phyloP scores from a whole-genome alignment of 1,140 invertebrate genomes.

The Berghia stephanieae region DNA sequence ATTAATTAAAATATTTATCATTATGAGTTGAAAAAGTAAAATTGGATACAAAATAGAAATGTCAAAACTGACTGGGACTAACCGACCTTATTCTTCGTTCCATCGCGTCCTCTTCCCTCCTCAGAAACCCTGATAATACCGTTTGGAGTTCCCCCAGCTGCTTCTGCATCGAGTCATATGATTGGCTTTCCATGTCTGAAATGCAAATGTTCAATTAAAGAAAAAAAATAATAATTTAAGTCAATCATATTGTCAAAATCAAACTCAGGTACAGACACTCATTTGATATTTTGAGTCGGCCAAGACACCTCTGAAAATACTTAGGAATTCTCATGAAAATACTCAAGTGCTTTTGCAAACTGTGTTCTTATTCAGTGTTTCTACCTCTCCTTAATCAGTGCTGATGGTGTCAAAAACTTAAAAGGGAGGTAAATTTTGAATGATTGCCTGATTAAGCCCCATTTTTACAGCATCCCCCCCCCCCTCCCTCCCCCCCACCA shows the following conservation, averaged over 20 bases:
- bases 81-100: slow-evolving; percentile 24
- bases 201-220: background rate
- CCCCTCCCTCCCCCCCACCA: no score
- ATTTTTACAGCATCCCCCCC: no score
- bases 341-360: background rate
- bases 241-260: background rate
- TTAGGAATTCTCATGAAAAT: background rate
- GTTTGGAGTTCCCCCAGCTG: slow-evolving; percentile 25
- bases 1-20: no score
- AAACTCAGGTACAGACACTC: no score
- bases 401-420: no score
- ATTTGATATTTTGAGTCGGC: no score
- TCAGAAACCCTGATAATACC: slow-evolving; percentile 13
- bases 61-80: background rate
- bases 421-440: no score
- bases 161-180: slow-evolving; percentile 26
- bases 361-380: background rate
- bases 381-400: no score
- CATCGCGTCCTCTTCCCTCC: slow-evolving; percentile 26
- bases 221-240: background rate
- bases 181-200: slow-evolving; percentile 13
- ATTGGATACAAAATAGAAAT: background rate
- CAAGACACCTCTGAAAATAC: background rate
- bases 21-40: background rate
- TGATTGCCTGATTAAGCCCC: no score